These are phyloP conservation scores for Chrysoperla carnea DNA, from an alignment of 1,140 invertebrate genomes.

Conservation along the genomic window DNA sequence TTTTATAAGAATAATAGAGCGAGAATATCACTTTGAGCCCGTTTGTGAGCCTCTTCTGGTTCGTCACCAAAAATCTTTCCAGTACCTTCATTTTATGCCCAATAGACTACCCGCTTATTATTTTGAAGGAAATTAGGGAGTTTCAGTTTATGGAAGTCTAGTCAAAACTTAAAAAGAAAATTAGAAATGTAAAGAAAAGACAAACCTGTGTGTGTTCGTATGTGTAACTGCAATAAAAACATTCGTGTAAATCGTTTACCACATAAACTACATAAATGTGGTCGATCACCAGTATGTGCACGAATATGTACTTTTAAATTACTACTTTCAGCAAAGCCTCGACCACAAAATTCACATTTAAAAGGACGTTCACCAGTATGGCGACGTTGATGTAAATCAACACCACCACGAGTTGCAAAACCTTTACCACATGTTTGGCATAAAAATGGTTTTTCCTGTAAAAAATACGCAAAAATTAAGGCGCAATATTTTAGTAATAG, in stretches of 20 bases:
- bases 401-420: slow-evolving; percentile 31
- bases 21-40: no score
- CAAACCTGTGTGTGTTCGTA: slow-evolving; percentile 6
- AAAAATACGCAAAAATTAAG: no score
- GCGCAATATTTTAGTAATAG: no score
- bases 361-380: slow-evolving; percentile 52
- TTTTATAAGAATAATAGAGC: no score
- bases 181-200: no score
- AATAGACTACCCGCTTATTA: no score
- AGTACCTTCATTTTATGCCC: no score
- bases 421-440: slow-evolving; percentile 26
- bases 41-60: no score
- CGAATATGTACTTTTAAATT: slow-evolving; percentile 14
- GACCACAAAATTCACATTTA: slow-evolving; percentile 13
- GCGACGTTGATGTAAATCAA: slow-evolving; percentile 37
- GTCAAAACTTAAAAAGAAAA: no score
- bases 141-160: no score
- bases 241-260: slow-evolving; percentile 3
- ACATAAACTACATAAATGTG: slow-evolving; percentile 11
- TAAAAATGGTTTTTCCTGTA: slow-evolving; percentile 26
- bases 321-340: slow-evolving; percentile 18
- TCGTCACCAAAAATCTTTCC: no score
- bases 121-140: no score
- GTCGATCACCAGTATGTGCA: slow-evolving; percentile 13
- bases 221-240: slow-evolving; percentile 2